A percentile compares a stretch with the other conserved stretches of the same genome.
Evolutionary conservation across 2,888 invertebrate genomes (phyloP).

Genomic region (Lagria hirta): DNA sequence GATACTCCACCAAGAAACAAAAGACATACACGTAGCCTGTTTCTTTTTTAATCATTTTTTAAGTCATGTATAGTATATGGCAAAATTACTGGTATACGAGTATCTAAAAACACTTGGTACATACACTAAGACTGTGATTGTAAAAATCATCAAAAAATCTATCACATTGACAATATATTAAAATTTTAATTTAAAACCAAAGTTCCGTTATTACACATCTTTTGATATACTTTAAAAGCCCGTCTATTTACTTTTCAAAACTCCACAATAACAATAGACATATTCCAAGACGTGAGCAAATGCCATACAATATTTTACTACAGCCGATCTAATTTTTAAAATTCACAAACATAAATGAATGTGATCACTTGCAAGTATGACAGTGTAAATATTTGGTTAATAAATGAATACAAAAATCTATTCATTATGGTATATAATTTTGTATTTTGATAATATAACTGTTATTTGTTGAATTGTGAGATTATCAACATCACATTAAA

Average conservation of each 20-base stretch:
- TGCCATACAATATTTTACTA: constrained; percentile 41
- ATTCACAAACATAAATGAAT: constrained; percentile 16
- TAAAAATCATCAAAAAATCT: constrained; percentile 70
- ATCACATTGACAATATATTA: constrained; percentile 60
- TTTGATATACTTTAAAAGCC: constrained; percentile 25
- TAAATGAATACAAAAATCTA: constrained; percentile 22
- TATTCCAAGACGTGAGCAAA: constrained; percentile 42
- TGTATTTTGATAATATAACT: constrained; percentile 21
- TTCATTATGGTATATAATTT: constrained; percentile 19
- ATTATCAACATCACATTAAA: constrained; percentile 55
- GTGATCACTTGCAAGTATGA: constrained; percentile 23
- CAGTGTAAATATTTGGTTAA: constrained; percentile 29
- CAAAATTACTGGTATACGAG: constrained; percentile 56
- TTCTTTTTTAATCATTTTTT: constrained; percentile 17
- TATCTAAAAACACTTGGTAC: constrained; percentile 57
- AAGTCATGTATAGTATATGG: constrained; percentile 53
- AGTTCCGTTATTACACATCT: constrained; percentile 18
- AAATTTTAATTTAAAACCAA: constrained; percentile 35
- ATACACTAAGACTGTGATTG: constrained; percentile 61
- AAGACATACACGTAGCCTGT: constrained; percentile 39
- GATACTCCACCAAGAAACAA: constrained; percentile 44
- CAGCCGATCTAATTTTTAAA: constrained; percentile 31
- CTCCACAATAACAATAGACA: constrained; percentile 29
- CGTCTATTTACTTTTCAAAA: constrained; percentile 25
- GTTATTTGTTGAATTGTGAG: constrained; percentile 48